Percentiles rank a stretch among this genome's conserved stretches.
Evolutionary conservation across 2,888 invertebrate species (phyloP).

Genomic region (Serripes groenlandicus): DNA sequence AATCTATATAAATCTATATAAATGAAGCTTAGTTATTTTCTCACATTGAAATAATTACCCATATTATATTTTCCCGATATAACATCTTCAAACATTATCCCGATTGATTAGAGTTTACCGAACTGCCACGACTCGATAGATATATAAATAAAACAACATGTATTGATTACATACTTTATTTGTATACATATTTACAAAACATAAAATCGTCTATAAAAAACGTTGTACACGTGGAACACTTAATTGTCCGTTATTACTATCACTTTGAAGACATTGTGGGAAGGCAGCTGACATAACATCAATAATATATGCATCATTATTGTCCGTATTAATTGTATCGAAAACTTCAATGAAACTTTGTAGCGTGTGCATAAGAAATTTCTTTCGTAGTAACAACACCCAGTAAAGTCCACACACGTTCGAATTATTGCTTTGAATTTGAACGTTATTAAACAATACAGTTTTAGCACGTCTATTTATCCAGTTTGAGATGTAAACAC

Average conservation of each 20-base stretch:
- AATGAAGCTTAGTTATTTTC: too few species aligned
- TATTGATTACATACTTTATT: too few species aligned
- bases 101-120: too few species aligned
- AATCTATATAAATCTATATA: too few species aligned
- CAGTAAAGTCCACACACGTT: conserved; percentile 22
- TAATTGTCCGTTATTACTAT: too few species aligned
- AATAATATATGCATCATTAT: background rate
- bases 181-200: too few species aligned
- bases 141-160: background rate
- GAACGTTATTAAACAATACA: background rate
- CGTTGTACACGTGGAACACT: too few species aligned
- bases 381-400: background rate
- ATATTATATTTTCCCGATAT: too few species aligned
- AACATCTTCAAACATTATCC: too few species aligned
- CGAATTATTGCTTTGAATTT: conserved; percentile 24
- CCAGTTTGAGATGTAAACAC: conserved; percentile 9
- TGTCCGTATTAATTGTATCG: background rate
- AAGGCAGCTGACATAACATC: background rate
- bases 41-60: too few species aligned
- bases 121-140: background rate
- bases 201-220: too few species aligned
- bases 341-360: background rate
- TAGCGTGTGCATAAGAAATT: background rate
- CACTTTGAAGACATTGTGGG: background rate
- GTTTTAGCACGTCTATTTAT: conserved; percentile 8